Conservation (phyloP, 2,113 vertebrate species). For the Chrysochloris asiatica region DNA sequence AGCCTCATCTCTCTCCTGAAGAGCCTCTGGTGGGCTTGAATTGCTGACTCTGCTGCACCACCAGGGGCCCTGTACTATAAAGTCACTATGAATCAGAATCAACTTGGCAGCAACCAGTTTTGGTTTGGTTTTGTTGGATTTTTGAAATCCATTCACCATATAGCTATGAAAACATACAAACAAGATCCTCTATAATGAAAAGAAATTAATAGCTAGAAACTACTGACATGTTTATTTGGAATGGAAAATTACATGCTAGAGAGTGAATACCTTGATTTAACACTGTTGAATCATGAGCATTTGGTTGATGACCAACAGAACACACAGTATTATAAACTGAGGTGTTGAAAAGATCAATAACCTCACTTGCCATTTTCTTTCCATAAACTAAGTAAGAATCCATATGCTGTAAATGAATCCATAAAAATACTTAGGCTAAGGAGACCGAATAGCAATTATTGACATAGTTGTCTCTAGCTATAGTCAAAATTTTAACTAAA, state of each 20-base stretch:
- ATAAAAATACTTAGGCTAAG: conserved; percentile 3
- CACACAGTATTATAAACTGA: background rate
- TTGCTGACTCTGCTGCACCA: too few species aligned
- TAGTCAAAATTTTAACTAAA: conserved; percentile 15
- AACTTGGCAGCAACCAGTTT: background rate
- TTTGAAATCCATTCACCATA: background rate
- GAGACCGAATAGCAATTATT: background rate
- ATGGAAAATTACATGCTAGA: background rate
- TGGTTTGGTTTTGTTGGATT: background rate
- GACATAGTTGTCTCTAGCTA: background rate
- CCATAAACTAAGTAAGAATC: background rate
- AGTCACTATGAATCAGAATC: background rate
- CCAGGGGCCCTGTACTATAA: too few species aligned
- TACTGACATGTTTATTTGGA: background rate
- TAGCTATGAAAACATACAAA: conserved; percentile 13
- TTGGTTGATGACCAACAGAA: background rate
- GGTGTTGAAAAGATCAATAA: background rate
- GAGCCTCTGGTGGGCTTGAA: too few species aligned
- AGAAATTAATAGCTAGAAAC: background rate
- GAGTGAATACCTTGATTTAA: background rate
- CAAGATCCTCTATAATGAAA: background rate
- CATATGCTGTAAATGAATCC: background rate
- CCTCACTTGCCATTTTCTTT: background rate
- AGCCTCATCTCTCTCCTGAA: too few species aligned
- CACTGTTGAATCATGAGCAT: background rate